A percentile compares a stretch with the other conserved stretches of the same genome.
These are phyloP conservation scores for Alauda arvensis DNA, from an alignment of 2,797 vertebrate genomes.

Conservation along the genomic window DNA sequence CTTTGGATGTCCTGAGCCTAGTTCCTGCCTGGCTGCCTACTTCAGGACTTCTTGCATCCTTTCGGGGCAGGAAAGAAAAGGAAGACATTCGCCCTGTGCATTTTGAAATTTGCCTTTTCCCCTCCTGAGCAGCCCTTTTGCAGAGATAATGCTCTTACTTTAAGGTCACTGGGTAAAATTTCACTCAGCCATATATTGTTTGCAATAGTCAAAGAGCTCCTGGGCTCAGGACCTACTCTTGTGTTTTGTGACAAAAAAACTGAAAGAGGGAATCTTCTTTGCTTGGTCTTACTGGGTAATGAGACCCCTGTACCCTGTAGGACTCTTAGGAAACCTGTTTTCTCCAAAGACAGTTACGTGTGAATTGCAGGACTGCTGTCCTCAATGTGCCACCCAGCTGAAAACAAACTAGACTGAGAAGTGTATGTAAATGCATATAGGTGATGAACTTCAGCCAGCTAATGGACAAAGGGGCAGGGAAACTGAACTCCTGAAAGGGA, in stretches of 20 bases:
- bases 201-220: background rate
- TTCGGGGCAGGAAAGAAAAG: background rate
- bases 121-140: background rate
- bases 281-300: background rate
- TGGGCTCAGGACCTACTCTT: background rate
- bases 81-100: background rate
- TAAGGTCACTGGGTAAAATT: background rate
- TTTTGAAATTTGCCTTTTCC: background rate
- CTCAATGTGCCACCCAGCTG: background rate
- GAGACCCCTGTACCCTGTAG: background rate
- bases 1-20: background rate
- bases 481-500: background rate
- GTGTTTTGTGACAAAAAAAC: background rate
- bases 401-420: constrained; percentile 9
- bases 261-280: background rate
- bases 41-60: background rate
- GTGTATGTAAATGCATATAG: constrained; percentile 2
- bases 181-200: background rate
- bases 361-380: background rate
- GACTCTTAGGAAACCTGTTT: background rate
- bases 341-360: background rate
- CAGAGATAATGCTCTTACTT: background rate
- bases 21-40: background rate
- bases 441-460: background rate
- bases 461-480: constrained; percentile 6